Conservation (phyloP, 2,888 invertebrate genomes). For the Spisula solida region DNA sequence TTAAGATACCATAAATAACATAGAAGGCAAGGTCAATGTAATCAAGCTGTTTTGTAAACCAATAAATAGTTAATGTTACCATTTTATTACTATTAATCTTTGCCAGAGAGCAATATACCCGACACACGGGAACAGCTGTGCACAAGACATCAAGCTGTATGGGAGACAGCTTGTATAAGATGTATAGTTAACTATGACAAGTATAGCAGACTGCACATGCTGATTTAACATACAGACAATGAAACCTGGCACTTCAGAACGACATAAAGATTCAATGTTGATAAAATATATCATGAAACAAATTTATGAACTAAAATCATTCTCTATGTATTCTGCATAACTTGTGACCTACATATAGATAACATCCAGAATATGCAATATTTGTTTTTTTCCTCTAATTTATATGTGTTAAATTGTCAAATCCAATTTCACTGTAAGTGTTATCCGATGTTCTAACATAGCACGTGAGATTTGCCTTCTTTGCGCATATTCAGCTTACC, state of each 20-base stretch:
- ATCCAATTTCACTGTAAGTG: too few relatives aligned
- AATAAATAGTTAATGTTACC: background rate
- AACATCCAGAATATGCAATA: too few relatives aligned
- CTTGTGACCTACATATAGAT: too few relatives aligned
- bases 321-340: too few relatives aligned
- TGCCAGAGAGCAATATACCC: background rate
- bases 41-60: background rate
- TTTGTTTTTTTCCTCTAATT: too few relatives aligned
- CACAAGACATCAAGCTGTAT: background rate
- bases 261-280: background rate
- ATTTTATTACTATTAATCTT: slow-evolving; percentile 6
- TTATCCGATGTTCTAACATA: too few relatives aligned
- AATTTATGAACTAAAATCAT: too few relatives aligned
- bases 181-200: background rate
- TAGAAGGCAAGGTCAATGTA: slow-evolving; percentile 13
- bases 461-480: too few relatives aligned
- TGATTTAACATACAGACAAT: background rate
- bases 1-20: background rate
- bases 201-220: slow-evolving; percentile 7
- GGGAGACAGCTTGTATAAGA: background rate
- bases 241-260: background rate
- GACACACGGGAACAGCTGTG: background rate
- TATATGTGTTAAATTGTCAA: too few relatives aligned
- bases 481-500: too few relatives aligned
- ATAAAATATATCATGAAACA: background rate